Conservation (phyloP, 2,113 vertebrate genomes). For the Psammodynastes pulverulentus region DNA sequence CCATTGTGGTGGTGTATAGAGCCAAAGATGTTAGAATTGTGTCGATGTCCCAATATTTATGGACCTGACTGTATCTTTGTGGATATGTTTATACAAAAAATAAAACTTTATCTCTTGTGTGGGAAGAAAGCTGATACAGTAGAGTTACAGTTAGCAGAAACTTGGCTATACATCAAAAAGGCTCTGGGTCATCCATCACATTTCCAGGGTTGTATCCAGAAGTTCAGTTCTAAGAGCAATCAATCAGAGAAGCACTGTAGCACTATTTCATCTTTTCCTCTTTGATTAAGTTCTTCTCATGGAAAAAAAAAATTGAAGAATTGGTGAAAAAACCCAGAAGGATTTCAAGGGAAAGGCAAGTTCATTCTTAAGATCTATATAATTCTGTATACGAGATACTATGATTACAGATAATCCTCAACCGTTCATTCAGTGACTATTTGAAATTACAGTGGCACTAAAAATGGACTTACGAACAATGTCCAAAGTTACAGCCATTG, state of each 20-base stretch:
- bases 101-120: neutral
- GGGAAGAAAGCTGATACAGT: neutral
- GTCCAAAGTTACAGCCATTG: neutral
- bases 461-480: neutral
- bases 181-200: neutral
- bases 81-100: neutral
- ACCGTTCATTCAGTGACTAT: too few relatives aligned
- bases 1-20: too few relatives aligned
- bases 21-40: too few relatives aligned
- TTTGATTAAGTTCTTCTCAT: neutral
- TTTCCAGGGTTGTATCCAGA: neutral
- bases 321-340: neutral
- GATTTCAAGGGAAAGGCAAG: neutral
- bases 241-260: neutral
- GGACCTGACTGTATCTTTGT: too few relatives aligned
- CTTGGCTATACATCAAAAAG: neutral
- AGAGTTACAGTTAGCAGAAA: neutral
- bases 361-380: neutral
- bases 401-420: neutral
- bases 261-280: neutral
- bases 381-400: neutral
- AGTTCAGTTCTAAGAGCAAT: neutral
- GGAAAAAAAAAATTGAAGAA: neutral
- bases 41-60: too few relatives aligned
- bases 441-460: too few relatives aligned